Evolutionary conservation across 2,797 vertebrate species (phyloP).

Genomic region (Etheostoma nigrum): DNA sequence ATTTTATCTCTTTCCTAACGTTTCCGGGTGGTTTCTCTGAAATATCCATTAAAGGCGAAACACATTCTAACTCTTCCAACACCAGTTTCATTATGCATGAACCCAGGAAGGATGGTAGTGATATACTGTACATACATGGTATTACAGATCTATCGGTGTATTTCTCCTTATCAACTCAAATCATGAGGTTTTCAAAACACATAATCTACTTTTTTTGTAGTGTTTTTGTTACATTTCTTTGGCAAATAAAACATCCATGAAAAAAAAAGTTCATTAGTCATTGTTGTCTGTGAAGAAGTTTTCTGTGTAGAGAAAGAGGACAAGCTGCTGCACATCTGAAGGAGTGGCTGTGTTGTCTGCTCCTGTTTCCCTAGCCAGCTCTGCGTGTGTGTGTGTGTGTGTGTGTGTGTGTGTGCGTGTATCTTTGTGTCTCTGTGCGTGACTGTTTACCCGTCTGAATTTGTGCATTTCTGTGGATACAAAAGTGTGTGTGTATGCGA

Average conservation of each 20-base stretch:
- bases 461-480: neutral
- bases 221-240: neutral
- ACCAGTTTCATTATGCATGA: too few relatives aligned
- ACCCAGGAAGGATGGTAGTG: too few relatives aligned
- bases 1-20: neutral
- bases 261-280: constrained; percentile 13
- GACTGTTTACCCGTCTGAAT: constrained; percentile 9
- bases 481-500: neutral
- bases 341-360: constrained; percentile 55
- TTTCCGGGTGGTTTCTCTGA: neutral
- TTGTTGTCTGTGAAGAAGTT: constrained; percentile 56
- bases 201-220: neutral
- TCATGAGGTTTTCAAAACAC: too few relatives aligned
- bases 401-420: constrained; percentile 8
- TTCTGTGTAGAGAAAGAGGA: constrained; percentile 18
- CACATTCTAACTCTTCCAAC: too few relatives aligned
- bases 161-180: too few relatives aligned
- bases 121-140: too few relatives aligned
- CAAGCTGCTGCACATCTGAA: constrained; percentile 71
- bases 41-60: too few relatives aligned
- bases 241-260: neutral
- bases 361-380: neutral
- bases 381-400: constrained; percentile 15
- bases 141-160: too few relatives aligned
- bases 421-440: neutral